Evolutionary conservation across 2,797 vertebrate genomes (phyloP).

Genomic region (Okamejei kenojei): DNA sequence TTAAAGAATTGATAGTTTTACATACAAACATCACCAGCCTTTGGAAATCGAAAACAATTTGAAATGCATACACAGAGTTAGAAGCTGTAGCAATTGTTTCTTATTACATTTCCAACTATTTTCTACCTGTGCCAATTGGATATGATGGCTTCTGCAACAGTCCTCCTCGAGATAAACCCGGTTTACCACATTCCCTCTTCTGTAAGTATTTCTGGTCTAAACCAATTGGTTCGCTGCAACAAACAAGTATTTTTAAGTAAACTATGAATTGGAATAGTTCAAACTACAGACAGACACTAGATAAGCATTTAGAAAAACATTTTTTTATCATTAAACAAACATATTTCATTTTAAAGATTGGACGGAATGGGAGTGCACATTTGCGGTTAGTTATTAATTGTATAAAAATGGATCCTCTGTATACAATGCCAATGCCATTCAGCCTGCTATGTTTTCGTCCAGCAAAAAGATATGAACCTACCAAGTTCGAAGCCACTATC

Average conservation of each 20-base stretch:
- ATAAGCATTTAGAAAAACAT: background rate
- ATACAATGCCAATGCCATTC: background rate
- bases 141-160: conserved; percentile 10
- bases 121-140: conserved; percentile 26
- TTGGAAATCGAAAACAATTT: too few relatives aligned
- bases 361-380: background rate
- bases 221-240: conserved; percentile 6
- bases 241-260: background rate
- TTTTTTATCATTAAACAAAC: background rate
- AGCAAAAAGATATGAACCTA: background rate
- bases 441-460: background rate
- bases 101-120: background rate
- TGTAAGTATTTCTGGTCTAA: conserved; percentile 40
- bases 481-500: background rate
- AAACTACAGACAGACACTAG: background rate
- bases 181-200: conserved; percentile 38
- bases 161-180: background rate
- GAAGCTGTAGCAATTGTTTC: too few relatives aligned
- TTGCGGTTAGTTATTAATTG: background rate
- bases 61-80: too few relatives aligned
- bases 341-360: background rate
- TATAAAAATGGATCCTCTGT: too few relatives aligned
- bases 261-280: background rate
- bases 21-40: background rate
- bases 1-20: background rate